Evolutionary conservation across 2,888 invertebrate species (phyloP), one percentile per base, ranked within the genome.

Genomic region (Polia nebulosa): DNA sequence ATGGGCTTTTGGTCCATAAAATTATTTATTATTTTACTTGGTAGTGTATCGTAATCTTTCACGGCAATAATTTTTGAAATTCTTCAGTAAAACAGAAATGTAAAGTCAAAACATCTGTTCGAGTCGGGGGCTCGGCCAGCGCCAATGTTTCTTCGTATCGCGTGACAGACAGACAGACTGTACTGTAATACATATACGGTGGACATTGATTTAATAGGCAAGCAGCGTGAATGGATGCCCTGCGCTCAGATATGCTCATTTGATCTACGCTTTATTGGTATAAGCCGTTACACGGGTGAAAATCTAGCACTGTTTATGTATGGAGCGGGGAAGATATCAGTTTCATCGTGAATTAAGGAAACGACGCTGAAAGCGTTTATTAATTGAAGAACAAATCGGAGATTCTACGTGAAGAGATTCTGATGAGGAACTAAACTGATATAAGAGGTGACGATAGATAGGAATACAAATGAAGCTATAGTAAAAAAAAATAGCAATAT

Each of bases 171-270:
- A 68, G 88, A 88, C 89, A 81, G 83, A 83, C 83, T 78, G 79
- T 69, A 70, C 82, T 57, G 82, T 81, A 86, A 86, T 88, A 87
- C 92, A 88, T 92, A 91, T 91, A 92, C 84, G 92, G 92, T 77
- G 82, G 92, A 94, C 92, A 87, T 89, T 94, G 94, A 94, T 94
- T 93, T 94, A 94, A 87, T 87, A 87, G 80, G 78, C 76, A 81
- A 80, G 81, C 86, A 79, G 89, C 85, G 90, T 88, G 91, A 91
- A 91, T 92, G 87, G 88, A 89, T 89, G 84, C 81, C 67, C 80
- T 71, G 51, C 75, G 76, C 73, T 76, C 75, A 84, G 88, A 86
- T 88, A 87, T 85, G 82, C 84, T 86, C 82, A 84, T 89, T 89
- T 89, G 88, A 89, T 88, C 82, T 85, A 89, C 85, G 84, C 83